Base-by-base conservation (phyloP, 2,113 vertebrate species). In the Neolamprologus devosi region DNA sequence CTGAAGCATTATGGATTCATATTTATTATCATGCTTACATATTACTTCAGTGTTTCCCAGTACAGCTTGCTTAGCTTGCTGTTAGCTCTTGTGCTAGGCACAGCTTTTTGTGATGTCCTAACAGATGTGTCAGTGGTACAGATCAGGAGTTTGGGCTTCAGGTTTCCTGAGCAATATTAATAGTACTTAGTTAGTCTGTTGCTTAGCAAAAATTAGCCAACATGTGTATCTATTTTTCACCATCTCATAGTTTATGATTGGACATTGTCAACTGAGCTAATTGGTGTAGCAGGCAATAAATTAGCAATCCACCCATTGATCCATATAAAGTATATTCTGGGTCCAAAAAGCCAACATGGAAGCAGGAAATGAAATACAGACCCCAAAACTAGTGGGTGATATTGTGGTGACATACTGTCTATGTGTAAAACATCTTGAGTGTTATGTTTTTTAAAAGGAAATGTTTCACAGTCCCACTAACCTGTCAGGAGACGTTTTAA, bases 311-410 rank as follows among this genome's bases (percentile, higher is more conserved):
- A 45, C 40, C 40, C 40, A 26, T 3, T 26, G 21, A 73, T 73
- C 21, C 63, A 40, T 14, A 70, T 42, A 70, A 21, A 10, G 68
- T 75, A 28, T 47, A 0, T 75, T 75, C 9, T 45, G 14, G 23
- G 21, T 47, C 14, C 40, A 47, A 75, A 75, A 75, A 28, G 13
- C 40, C 68, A 47, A 28, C 40, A 75, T 75, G 40, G 68, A 26
- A 16, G 40, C 68, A 75, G 9, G 8, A 45, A 47, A 73, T 45
- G 0, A 73, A 26, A 45, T 73, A 45, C 4, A 26, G 40, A 26
- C 37, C 40, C 1, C 3, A 26, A 73, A 47, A 7, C 68, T 10
- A 26, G 68, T 45, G 21, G 13, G 3, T 45, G 68, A 45, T 73
- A 23, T 73, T 17, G 2, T 45, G 13, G 40, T 28, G 40, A 0